These are phyloP conservation scores for Escarpia spicata DNA, from an alignment of 2,888 invertebrate species.

Conservation along the genomic window DNA sequence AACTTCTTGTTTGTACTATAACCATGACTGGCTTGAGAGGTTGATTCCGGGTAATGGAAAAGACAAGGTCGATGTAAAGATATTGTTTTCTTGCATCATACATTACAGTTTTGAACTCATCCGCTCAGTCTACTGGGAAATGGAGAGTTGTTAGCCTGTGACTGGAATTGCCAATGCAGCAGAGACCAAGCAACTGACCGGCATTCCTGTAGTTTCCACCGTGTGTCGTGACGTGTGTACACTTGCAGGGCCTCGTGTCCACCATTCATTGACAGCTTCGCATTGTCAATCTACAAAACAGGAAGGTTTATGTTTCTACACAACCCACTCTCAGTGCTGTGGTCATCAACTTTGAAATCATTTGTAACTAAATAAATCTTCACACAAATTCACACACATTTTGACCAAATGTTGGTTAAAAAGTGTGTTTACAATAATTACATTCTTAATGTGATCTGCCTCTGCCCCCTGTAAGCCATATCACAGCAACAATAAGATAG, in stretches of 20 bases:
- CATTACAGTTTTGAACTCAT: background rate
- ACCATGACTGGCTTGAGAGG: no score
- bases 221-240: slow-evolving; percentile 77
- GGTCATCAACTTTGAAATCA: background rate
- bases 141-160: background rate
- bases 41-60: no score
- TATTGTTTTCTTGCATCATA: no score
- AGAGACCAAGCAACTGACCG: slow-evolving; percentile 28
- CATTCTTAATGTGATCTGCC: no score
- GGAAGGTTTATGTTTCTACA: background rate
- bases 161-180: background rate
- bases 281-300: slow-evolving; percentile 80
- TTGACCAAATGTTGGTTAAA: no score
- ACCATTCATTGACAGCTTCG: slow-evolving; percentile 75
- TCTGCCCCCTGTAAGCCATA: background rate
- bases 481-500: background rate
- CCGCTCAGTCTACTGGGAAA: background rate
- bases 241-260: slow-evolving; percentile 78
- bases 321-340: background rate
- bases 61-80: no score
- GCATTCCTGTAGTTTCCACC: slow-evolving; percentile 73
- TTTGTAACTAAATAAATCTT: background rate
- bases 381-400: background rate
- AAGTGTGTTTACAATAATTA: no score
- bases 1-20: no score